Conservation (phyloP, 2,888 invertebrate species). For the Cantharis rustica region DNA sequence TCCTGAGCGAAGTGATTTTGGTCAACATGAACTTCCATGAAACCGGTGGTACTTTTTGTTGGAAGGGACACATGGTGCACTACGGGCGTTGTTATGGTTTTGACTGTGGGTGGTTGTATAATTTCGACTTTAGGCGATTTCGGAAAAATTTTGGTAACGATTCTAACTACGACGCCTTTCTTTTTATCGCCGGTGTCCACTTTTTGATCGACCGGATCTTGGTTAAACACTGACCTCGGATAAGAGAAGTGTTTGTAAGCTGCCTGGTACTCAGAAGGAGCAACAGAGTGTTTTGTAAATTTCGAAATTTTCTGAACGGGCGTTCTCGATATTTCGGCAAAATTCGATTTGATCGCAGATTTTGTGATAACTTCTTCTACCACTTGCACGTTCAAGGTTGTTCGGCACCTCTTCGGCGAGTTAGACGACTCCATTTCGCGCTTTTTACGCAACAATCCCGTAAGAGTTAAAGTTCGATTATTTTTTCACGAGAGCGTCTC, state of each 20-base stretch:
- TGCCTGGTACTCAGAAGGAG: constrained; percentile 37
- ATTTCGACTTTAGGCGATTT: neutral
- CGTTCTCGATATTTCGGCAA: constrained; percentile 1
- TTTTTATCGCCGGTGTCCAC: constrained; percentile 4
- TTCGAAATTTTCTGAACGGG: constrained; percentile 23
- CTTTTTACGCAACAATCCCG: neutral
- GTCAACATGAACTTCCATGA: constrained; percentile 12
- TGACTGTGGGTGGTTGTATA: neutral
- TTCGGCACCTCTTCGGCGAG: neutral
- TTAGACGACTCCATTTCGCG: neutral
- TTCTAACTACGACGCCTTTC: neutral
- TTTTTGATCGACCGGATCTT: constrained; percentile 1
- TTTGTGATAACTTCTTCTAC: constrained; percentile 3
- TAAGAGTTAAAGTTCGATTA: neutral
- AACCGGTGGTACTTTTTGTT: neutral
- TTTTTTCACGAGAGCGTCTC: neutral
- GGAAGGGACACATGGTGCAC: neutral
- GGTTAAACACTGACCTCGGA: constrained; percentile 10
- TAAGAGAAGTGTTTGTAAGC: constrained; percentile 30
- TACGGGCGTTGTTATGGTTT: neutral
- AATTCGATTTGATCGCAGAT: neutral
- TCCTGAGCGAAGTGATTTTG: neutral
- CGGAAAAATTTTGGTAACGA: constrained; percentile 6
- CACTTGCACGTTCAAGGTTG: constrained; percentile 8
- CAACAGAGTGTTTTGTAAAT: constrained; percentile 37